phyloP scores from a whole-genome alignment of 2,888 invertebrate genomes.

The Cataglyphis altisquamis region DNA sequence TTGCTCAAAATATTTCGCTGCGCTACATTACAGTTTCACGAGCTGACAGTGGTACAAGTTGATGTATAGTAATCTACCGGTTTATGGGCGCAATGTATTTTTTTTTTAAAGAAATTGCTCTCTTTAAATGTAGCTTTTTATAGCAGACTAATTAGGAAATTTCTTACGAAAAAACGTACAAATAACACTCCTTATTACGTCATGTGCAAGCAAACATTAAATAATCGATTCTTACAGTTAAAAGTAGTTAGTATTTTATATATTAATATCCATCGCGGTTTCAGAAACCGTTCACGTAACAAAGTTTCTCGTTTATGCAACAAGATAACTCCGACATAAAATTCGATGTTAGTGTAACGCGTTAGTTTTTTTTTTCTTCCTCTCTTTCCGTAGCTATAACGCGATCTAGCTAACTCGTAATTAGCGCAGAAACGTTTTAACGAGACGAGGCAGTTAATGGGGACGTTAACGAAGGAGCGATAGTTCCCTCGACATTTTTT shows the following conservation, averaged over 20 bases:
- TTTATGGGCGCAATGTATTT: not conserved
- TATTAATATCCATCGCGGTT: not conserved
- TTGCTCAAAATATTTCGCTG: constrained; percentile 43
- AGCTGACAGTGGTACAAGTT: constrained; percentile 7
- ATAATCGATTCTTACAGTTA: not conserved
- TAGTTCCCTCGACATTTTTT: constrained; percentile 46
- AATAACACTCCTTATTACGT: not conserved
- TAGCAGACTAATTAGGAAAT: not conserved
- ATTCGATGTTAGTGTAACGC: constrained; percentile 17
- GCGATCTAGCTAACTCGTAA: constrained; percentile 33
- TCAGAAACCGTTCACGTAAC: constrained; percentile 30
- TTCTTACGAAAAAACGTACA: not conserved
- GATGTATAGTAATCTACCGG: constrained; percentile 25
- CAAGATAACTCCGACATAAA: constrained; percentile 23
- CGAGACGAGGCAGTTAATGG: constrained; percentile 46
- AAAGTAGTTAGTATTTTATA: not conserved
- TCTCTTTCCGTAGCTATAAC: not conserved
- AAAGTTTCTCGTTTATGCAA: constrained; percentile 13
- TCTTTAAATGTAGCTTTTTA: not conserved
- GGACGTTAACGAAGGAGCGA: constrained; percentile 53
- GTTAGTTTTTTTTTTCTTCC: not conserved
- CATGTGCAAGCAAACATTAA: not conserved
- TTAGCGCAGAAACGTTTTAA: constrained; percentile 41
- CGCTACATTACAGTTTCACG: constrained; percentile 25
- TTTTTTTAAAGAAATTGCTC: not conserved